Evolutionary conservation across 2,888 invertebrate species (phyloP), one percentile per base, ranked within the genome.

Genomic region (Sphaerophoria taeniata): DNA sequence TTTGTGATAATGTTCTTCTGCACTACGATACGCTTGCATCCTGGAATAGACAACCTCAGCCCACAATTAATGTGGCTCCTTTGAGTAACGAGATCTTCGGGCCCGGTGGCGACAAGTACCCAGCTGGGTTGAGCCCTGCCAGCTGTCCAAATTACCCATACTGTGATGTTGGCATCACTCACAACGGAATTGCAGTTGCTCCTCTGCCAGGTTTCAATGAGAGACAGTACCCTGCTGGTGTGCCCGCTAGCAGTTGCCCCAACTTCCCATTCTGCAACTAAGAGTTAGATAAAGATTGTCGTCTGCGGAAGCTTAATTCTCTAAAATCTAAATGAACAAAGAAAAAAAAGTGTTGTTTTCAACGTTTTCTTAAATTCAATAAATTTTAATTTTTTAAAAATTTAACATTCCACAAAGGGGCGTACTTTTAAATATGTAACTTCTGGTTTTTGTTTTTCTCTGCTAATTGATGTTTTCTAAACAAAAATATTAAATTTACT

Each of bases 71-170:
- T 73, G 87, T 87, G 81, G 88, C 88, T 45, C 87, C 87, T 33
- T 75, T 82, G 47, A 88, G 88, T 72, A 87, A 88, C 51, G 24
- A 24, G 2, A 76, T 88, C 71, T 67, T 90, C 1, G 76, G 82
- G 31, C 88, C 90, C 34, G 92, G 90, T 43, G 92, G 90, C 67
- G 92, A 92, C 72, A 92, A 92, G 82, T 93, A 90, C 87, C 93
- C 93, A 78, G 93, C 93, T 84, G 93, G 93, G 78, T 90, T 93
- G 31, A 91, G 91, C 88, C 93, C 93, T 16, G 91, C 92, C 69
- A 89, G 92, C 84, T 93, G 93, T 89, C 93, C 93, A 88, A 93
- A 93, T 89, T 93, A 93, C 90, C 93, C 93, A 81, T 93, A 92
- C 90, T 93, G 93, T 87, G 92, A 92, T 89, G 24, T 24, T 24